These are phyloP conservation scores for Spea bombifrons DNA, from an alignment of 2,113 vertebrate genomes.

Conservation along the genomic window DNA sequence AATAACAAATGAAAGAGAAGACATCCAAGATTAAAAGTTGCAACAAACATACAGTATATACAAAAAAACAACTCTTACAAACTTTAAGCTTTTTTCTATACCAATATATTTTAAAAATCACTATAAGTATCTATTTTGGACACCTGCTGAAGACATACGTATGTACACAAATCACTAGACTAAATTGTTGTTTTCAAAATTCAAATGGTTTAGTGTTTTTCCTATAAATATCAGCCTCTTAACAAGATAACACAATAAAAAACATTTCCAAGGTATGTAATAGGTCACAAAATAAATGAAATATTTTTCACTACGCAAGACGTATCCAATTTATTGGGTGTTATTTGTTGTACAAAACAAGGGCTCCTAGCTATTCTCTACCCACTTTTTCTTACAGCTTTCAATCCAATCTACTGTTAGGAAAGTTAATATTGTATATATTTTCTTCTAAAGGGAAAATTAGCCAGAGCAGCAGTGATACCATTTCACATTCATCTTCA, in stretches of 20 bases:
- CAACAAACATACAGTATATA: too few relatives aligned
- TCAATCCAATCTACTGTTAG: conserved; percentile 54
- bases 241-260: neutral
- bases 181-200: too few relatives aligned
- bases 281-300: conserved; percentile 21
- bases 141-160: too few relatives aligned
- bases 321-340: conserved; percentile 26
- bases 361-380: neutral
- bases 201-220: too few relatives aligned
- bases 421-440: conserved; percentile 61
- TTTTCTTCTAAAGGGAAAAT: conserved; percentile 67
- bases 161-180: too few relatives aligned
- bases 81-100: too few relatives aligned
- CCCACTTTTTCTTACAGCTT: conserved; percentile 15
- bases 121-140: too few relatives aligned
- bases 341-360: conserved; percentile 14
- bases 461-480: conserved; percentile 61
- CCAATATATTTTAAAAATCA: too few relatives aligned
- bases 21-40: too few relatives aligned
- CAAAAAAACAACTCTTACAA: too few relatives aligned
- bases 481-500: conserved; percentile 69
- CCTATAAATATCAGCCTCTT: neutral
- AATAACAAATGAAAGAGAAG: too few relatives aligned
- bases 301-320: conserved; percentile 30
- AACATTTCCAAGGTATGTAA: neutral